Base-by-base conservation (phyloP, 2,888 invertebrate genomes). In the Stegana nigrithorax region DNA sequence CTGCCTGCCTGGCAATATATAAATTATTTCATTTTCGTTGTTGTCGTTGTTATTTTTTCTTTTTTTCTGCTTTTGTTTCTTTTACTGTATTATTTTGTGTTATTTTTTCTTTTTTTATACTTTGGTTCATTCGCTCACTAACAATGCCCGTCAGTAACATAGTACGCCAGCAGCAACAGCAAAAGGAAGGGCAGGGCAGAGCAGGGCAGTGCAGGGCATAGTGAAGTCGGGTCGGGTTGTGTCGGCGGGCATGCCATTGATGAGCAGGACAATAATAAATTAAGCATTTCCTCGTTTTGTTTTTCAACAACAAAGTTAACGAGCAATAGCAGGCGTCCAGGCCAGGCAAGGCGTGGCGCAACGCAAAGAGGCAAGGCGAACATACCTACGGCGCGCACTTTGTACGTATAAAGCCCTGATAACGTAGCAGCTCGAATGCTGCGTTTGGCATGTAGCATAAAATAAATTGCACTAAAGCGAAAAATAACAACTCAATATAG, bases 391-490 rank as follows among this genome's bases (percentile, higher is more conserved):
- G n/a, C n/a, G n/a, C n/a, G n/a, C n/a, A n/a, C n/a, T n/a, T n/a
- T n/a, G n/a, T n/a, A n/a, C n/a, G n/a, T n/a, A n/a, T n/a, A n/a
- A n/a, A n/a, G n/a, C n/a, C n/a, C n/a, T n/a, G n/a, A n/a, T n/a
- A n/a, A n/a, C n/a, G n/a, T n/a, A n/a, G n/a, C n/a, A n/a, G n/a
- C n/a, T n/a, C n/a, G n/a, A n/a, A n/a, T n/a, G n/a, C n/a, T 71
- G 72, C 69, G 73, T 77, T 76, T 80, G 80, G 78, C 80, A 78
- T 80, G 78, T 78, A 78, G 75, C 80, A 47, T 78, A 78, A 75
- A 75, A 75, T 75, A 75, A 75, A 75, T 75, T 75, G 75, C 75
- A 75, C 78, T 79, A 75, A 47, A 75, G 78, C 80, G 75, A 75
- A 75, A 75, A 75, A 75, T 75, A 75, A 75, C 75, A 75, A 75